These are phyloP conservation scores for Enoplosus armatus DNA, from an alignment of 2,797 vertebrate genomes.

Conservation along the genomic window DNA sequence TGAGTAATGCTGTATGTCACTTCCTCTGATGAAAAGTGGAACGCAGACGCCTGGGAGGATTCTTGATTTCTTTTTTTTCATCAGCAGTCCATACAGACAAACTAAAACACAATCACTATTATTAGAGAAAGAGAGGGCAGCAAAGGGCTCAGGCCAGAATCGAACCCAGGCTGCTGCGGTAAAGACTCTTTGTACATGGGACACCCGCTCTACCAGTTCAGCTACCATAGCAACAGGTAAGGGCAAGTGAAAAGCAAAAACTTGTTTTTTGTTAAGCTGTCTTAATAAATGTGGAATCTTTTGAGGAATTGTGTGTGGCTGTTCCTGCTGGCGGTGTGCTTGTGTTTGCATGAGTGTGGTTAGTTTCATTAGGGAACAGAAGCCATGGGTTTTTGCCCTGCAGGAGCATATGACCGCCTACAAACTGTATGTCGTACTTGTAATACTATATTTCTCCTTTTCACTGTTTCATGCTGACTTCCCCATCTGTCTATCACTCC, in stretches of 20 bases:
- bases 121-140: too few relatives aligned
- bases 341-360: not conserved
- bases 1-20: constrained; percentile 28
- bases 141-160: too few relatives aligned
- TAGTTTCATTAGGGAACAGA: constrained; percentile 66
- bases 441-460: constrained; percentile 40
- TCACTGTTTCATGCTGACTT: constrained; percentile 61
- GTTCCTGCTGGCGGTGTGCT: not conserved
- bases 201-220: too few relatives aligned
- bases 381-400: constrained; percentile 30
- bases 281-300: constrained; percentile 23
- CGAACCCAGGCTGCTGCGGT: too few relatives aligned
- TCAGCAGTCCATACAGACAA: not conserved
- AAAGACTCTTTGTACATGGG: too few relatives aligned
- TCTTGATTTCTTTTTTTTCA: not conserved
- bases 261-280: not conserved
- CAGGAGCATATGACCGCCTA: constrained; percentile 55
- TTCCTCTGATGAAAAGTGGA: constrained; percentile 36
- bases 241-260: too few relatives aligned
- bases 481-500: constrained; percentile 42
- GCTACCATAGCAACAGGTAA: too few relatives aligned
- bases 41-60: not conserved
- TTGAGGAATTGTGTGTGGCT: constrained; percentile 23
- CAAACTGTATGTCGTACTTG: not conserved
- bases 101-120: not conserved